Evolutionary conservation across 2,797 vertebrate genomes (phyloP).

Genomic region (Siniperca obscura): DNA sequence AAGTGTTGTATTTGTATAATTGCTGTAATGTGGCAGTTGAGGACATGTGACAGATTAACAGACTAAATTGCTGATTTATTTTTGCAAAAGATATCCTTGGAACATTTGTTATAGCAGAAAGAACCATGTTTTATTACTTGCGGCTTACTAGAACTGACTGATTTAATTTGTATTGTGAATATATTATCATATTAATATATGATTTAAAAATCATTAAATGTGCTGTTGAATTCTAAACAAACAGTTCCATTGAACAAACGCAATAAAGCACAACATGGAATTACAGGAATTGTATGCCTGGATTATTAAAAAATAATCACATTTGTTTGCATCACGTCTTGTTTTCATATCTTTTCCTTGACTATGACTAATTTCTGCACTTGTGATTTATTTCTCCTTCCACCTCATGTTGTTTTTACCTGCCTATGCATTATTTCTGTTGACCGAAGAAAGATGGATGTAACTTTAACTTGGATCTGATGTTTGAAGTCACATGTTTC

Average conservation of each 20-base stretch:
- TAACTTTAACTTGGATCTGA: constrained; percentile 17
- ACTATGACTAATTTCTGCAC: background rate
- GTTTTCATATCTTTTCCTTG: background rate
- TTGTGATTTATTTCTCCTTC: background rate
- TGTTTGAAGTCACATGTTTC: constrained; percentile 42
- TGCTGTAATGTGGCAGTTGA: background rate
- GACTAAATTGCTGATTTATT: background rate
- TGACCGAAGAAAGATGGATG: constrained; percentile 19
- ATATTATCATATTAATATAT: no score
- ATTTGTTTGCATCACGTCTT: background rate
- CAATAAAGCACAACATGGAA: constrained; percentile 43
- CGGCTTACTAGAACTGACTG: background rate
- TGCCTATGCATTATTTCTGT: constrained; percentile 4
- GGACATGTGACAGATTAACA: background rate
- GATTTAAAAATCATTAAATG: constrained; percentile 24
- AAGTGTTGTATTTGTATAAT: constrained; percentile 7
- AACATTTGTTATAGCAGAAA: background rate
- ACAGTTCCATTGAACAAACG: constrained; percentile 4
- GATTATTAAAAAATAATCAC: constrained; percentile 1
- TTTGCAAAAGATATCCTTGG: background rate
- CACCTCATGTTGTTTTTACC: background rate
- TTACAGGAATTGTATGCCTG: background rate
- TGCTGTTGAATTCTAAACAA: constrained; percentile 45
- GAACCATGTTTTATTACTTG: constrained; percentile 18
- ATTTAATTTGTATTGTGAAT: constrained; percentile 1